phyloP scores from a whole-genome alignment of 2,888 invertebrate genomes.

The Stenodema calcarata region DNA sequence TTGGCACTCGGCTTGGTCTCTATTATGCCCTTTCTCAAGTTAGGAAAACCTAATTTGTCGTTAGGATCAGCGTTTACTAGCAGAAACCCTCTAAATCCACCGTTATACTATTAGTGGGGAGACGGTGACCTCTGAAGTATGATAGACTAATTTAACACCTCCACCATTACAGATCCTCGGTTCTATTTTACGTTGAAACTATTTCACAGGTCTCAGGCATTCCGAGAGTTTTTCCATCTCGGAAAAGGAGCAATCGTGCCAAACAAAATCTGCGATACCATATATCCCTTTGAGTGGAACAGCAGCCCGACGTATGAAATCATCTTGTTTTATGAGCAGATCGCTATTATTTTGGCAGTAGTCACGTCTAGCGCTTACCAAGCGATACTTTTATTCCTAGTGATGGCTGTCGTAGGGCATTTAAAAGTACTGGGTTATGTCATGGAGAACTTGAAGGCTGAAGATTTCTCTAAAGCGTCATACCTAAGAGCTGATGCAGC shows the following conservation, averaged over 20 bases:
- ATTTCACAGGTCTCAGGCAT: neutral
- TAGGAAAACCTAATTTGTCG: too few species aligned
- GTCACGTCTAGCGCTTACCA: slow-evolving; percentile 2
- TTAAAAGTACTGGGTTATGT: neutral
- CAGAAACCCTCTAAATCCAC: too few species aligned
- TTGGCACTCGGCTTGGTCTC: neutral
- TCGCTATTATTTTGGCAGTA: neutral
- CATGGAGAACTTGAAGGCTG: neutral
- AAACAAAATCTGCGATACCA: slow-evolving; percentile 13
- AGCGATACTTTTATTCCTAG: neutral
- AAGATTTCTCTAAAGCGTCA: neutral
- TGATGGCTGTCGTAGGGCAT: slow-evolving; percentile 21
- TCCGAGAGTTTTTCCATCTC: neutral
- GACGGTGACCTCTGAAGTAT: too few species aligned
- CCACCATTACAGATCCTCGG: too few species aligned
- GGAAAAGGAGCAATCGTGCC: neutral
- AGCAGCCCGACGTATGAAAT: neutral
- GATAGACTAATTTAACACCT: too few species aligned
- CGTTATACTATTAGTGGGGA: too few species aligned
- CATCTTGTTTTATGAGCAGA: neutral
- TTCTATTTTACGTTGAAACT: too few species aligned
- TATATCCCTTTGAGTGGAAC: slow-evolving; percentile 26
- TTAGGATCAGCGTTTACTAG: too few species aligned
- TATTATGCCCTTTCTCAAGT: neutral
- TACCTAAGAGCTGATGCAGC: too few species aligned